These are phyloP conservation scores for Drosophila formosana DNA, from an alignment of 2,888 invertebrate genomes.

Conservation along the genomic window DNA sequence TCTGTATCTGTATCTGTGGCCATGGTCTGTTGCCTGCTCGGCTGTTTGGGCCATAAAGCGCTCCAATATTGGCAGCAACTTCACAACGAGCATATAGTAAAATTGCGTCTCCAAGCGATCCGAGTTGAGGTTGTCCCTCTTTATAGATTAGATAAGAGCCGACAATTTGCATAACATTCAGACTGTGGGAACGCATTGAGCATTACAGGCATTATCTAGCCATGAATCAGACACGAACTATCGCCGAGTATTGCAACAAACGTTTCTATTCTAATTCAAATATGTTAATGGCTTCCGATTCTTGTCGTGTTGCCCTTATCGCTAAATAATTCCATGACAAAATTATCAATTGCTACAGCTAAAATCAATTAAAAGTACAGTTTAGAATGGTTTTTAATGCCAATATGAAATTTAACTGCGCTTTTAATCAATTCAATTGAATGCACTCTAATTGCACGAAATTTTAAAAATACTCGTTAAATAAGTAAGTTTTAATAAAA, in stretches of 20 bases:
- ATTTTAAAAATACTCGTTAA: too few species aligned
- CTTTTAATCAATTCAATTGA: too few species aligned
- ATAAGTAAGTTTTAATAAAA: too few species aligned
- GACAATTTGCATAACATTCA: constrained; percentile 63
- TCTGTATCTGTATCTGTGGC: constrained; percentile 11
- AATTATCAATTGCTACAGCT: not conserved
- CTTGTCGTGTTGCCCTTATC: not conserved
- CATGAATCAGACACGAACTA: not conserved
- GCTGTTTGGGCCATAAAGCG: constrained; percentile 31
- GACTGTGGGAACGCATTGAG: constrained; percentile 48
- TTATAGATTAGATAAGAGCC: constrained; percentile 55
- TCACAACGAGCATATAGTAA: not conserved
- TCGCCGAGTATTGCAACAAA: not conserved
- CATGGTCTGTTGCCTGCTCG: constrained; percentile 46
- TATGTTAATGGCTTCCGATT: not conserved
- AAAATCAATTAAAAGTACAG: not conserved
- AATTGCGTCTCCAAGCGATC: constrained; percentile 5
- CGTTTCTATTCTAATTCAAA: not conserved
- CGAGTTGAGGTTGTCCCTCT: constrained; percentile 21
- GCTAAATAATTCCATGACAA: not conserved
- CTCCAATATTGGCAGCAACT: constrained; percentile 18
- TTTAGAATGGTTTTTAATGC: not conserved
- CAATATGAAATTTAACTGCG: too few species aligned
- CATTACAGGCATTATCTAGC: not conserved
- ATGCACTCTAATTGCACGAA: too few species aligned